Evolutionary conservation across 1,140 invertebrate genomes (phyloP).

Genomic region (Tetramorium simillimum): DNA sequence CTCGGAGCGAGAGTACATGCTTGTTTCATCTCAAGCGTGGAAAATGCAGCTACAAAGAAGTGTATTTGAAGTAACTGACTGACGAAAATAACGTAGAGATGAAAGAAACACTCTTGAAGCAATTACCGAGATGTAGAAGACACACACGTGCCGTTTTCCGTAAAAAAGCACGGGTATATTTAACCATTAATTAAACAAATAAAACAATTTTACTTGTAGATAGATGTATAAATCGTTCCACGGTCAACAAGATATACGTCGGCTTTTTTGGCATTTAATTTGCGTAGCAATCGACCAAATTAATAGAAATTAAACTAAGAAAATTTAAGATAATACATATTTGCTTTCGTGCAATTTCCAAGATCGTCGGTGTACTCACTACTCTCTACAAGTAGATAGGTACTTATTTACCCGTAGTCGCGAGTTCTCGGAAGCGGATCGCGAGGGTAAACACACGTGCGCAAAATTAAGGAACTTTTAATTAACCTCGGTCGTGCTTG

Average conservation of each 20-base stretch:
- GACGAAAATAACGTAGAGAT: not conserved
- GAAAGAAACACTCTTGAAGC: not conserved
- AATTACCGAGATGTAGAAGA: not conserved
- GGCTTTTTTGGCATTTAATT: not conserved
- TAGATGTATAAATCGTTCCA: not conserved
- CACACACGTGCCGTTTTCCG: not conserved
- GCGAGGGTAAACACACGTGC: constrained; percentile 19
- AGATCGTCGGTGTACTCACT: not conserved
- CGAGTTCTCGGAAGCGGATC: not conserved
- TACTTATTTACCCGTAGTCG: constrained; percentile 34
- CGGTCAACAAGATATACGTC: not conserved
- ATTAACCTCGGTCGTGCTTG: constrained; percentile 32
- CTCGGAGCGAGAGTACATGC: not conserved
- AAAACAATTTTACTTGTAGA: not conserved
- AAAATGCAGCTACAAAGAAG: constrained; percentile 33
- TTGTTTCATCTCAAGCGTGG: constrained; percentile 27
- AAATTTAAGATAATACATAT: not conserved
- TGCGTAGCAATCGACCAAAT: not conserved
- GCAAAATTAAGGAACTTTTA: constrained; percentile 51
- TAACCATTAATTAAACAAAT: not conserved
- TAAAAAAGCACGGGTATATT: not conserved
- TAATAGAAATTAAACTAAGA: constrained; percentile 5
- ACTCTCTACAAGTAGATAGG: not conserved
- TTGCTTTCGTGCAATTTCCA: not conserved
- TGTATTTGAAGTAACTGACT: not conserved